Conservation (phyloP, 64 coral and sea anemone genomes). For the Actinia equina region DNA sequence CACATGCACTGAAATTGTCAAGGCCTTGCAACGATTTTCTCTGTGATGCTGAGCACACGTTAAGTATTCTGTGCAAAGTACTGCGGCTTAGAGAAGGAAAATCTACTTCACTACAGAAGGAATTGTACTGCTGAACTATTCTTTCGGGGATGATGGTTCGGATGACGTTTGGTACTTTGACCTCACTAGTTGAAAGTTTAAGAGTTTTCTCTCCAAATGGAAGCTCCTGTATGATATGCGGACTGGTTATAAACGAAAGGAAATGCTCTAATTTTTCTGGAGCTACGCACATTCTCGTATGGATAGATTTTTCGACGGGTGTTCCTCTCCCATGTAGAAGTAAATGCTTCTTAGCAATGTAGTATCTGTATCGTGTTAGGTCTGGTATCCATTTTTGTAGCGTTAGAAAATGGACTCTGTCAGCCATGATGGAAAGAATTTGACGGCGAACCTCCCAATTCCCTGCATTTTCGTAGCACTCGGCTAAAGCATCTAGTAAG, state of each 20-base stretch:
- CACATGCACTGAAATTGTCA: slow-evolving; percentile 57
- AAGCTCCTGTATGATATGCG: slow-evolving; percentile 38
- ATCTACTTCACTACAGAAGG: not conserved
- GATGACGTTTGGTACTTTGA: slow-evolving; percentile 58
- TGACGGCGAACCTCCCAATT: too few relatives aligned
- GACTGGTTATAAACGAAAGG: slow-evolving; percentile 31
- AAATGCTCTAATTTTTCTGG: slow-evolving; percentile 38
- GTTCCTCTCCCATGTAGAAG: slow-evolving; percentile 26
- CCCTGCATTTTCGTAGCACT: too few relatives aligned
- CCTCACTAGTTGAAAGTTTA: not conserved
- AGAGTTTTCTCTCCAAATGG: not conserved
- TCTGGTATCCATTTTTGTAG: slow-evolving; percentile 15
- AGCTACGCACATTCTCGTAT: slow-evolving; percentile 21
- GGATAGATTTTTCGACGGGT: not conserved
- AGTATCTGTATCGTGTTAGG: slow-evolving; percentile 13
- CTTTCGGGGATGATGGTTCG: slow-evolving; percentile 59
- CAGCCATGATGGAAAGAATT: not conserved
- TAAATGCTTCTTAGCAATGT: slow-evolving; percentile 22
- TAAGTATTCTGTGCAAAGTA: slow-evolving; percentile 26
- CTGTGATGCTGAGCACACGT: slow-evolving; percentile 45
- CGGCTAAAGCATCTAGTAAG: too few relatives aligned
- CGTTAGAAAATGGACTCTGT: not conserved
- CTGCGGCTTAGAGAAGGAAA: slow-evolving; percentile 35
- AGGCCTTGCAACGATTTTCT: slow-evolving; percentile 57
- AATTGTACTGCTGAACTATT: slow-evolving; percentile 50